These are phyloP conservation scores for Sipha maydis DNA, from an alignment of 2,888 invertebrate species.

Conservation along the genomic window DNA sequence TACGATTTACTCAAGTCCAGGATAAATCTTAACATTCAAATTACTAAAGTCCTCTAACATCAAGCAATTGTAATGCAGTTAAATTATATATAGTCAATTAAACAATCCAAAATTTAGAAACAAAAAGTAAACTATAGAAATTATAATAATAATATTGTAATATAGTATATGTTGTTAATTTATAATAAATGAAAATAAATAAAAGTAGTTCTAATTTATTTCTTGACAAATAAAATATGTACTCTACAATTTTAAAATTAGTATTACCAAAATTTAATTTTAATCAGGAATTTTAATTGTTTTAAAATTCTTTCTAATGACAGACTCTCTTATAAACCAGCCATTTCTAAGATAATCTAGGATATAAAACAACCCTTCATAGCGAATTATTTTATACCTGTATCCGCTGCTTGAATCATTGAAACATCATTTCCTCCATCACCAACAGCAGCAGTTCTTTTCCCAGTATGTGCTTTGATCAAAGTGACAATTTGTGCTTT, in stretches of 20 bases:
- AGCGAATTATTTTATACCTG: constrained; percentile 66
- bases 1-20: not conserved
- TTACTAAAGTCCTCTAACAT: not conserved
- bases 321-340: not conserved
- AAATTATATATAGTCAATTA: not conserved
- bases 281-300: too few relatives aligned
- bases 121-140: too few relatives aligned
- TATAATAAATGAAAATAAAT: not conserved
- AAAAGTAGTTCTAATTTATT: not conserved
- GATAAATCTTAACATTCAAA: not conserved
- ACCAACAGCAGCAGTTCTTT: constrained; percentile 72
- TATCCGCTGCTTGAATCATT: constrained; percentile 77
- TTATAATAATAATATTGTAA: not conserved
- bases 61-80: not conserved
- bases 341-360: not conserved
- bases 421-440: constrained; percentile 80
- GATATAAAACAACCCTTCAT: not conserved
- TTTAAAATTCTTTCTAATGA: not conserved
- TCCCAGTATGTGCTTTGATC: constrained; percentile 74
- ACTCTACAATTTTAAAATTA: not conserved
- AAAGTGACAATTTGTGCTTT: constrained; percentile 77
- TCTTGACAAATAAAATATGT: not conserved
- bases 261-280: not conserved
- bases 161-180: not conserved
- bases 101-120: not conserved